Evolutionary conservation across 2,797 vertebrate genomes (phyloP), one percentile per base, ranked within the genome.

Genomic region (Cryptoprocta ferox): DNA sequence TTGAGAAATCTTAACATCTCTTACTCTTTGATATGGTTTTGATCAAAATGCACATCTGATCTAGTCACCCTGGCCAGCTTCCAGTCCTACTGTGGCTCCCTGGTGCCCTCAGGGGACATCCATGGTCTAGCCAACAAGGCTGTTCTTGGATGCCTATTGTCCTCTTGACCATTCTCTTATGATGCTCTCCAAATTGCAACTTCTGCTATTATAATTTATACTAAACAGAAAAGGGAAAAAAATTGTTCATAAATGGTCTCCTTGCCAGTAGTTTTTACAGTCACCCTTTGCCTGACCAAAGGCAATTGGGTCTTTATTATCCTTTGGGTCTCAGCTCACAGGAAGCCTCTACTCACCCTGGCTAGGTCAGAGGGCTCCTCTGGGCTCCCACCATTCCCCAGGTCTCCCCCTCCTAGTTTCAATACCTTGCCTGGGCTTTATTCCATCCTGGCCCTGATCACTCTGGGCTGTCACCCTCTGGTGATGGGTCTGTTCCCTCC

Each of bases 281-380:
- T 90, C n/a, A 65, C 32, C 7, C 48, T 95, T 73, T 91, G 68
- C 85, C 76, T 85, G 53, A 82, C 45, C 66, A 61, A 75, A 48
- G 73, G 42, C 42, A 75, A 42, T 42, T 76, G 42, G 32, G 35
- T 89, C 66, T 32, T 71, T 48, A 18, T 86, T 87, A 48, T 50
- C 83, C 83, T 61, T 66, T n/a, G 26, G 73, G 48, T 91, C 92
- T 97, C 42, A 86, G 48, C 45, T 94, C 70, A 56, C 13, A 84
- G 48, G 53, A 94, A 82, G 16, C 50, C 32, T 88, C 37, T 83
- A 6, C 32, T 39, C 19, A 15, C 6, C 24, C 32, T 53, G 70
- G 26, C 80, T 50, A 30, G 16, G 63, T 92, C 59, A 65, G 30
- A 66, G 37, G 73, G 26, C 32, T 71, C 12, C 91, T 82, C 12